Percentiles rank a stretch among this genome's conserved stretches.
phyloP scores from a whole-genome alignment of 2,113 vertebrate genomes.

The Triplophysa tibetana region DNA sequence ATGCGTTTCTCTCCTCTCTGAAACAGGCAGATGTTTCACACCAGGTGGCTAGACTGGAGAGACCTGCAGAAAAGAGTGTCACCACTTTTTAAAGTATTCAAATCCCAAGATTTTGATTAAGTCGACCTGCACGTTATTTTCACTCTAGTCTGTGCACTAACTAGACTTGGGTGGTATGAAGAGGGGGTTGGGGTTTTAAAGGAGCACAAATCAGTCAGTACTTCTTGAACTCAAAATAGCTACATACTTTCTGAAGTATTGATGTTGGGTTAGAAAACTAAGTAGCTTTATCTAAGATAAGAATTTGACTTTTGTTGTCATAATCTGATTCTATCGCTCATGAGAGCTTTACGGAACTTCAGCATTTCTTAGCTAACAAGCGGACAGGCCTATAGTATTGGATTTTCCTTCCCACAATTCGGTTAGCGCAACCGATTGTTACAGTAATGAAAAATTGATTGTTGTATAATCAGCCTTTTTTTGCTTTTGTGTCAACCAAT shows the following conservation, averaged over 20 bases:
- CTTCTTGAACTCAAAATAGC: not conserved
- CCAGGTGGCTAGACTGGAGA: conserved; percentile 37
- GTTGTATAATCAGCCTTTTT: conserved; percentile 42
- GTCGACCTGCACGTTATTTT: not conserved
- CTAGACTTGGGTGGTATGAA: conserved; percentile 4
- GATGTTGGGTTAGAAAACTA: conserved; percentile 1
- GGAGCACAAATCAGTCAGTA: not conserved
- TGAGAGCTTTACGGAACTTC: not conserved
- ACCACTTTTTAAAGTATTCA: conserved; percentile 36
- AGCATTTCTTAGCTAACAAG: conserved; percentile 2
- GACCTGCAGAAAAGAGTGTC: conserved; percentile 1
- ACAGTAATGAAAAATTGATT: conserved; percentile 55
- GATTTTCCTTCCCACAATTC: conserved; percentile 27
- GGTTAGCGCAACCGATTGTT: conserved; percentile 37
- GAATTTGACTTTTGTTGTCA: conserved; percentile 25
- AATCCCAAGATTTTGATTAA: conserved; percentile 44
- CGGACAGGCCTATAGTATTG: conserved; percentile 20
- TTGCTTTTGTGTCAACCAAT: not conserved
- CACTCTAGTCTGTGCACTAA: conserved; percentile 16
- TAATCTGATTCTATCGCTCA: not conserved
- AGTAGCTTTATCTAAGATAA: conserved; percentile 18
- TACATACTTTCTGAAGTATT: not conserved
- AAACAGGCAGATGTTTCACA: not conserved
- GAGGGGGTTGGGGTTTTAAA: not conserved
- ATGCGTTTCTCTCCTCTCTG: conserved; percentile 15